Evolutionary conservation across 2,113 vertebrate genomes (phyloP), one percentile per base, ranked within the genome.

Genomic region (Carollia perspicillata): DNA sequence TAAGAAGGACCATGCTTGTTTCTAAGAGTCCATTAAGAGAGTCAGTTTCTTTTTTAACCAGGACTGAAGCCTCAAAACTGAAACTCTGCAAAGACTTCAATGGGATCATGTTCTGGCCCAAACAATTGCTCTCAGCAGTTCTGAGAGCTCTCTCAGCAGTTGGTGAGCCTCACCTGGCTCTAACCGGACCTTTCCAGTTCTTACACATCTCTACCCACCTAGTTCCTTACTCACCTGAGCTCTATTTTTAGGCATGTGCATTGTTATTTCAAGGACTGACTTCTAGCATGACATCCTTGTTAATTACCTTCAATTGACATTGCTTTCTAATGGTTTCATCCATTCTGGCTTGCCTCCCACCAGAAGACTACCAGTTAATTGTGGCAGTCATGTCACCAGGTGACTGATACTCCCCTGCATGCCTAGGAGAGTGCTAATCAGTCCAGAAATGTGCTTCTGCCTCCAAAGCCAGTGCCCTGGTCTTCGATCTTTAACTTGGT

Each of bases 181-280:
- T 9, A 22, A 0, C 11, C 9, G 63, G 77, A 30, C 44, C 51
- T 22, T 51, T 72, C 68, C 26, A 1, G 51, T 72, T 53, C 74
- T 77, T n/a, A 71, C 0, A 33, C 30, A 16, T 72, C 60, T 89
- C 58, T 16, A 37, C 42, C 68, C 33, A 68, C 93, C 37, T 68
- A 68, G 14, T 33, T 94, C 53, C 83, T 93, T 74, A 53, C 55
- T 91, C 90, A 86, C 89, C 69, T 75, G 74, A 74, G 66, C 51
- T 93, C 89, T 97, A 86, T 94, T 96, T 94, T 96, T 93, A 93
- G 91, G 65, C 40, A 13, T 22, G 35, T n/a, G 40, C 66, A 10
- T 65, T 72, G 53, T 85, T 79, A 90, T 80, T 96, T 85, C 92
- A 69, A 85, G 90, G 66, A 22, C 86, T 37, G 49, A 90, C 77